phyloP scores from a whole-genome alignment of 2,113 vertebrate species.

The Daphoenositta chrysoptera region DNA sequence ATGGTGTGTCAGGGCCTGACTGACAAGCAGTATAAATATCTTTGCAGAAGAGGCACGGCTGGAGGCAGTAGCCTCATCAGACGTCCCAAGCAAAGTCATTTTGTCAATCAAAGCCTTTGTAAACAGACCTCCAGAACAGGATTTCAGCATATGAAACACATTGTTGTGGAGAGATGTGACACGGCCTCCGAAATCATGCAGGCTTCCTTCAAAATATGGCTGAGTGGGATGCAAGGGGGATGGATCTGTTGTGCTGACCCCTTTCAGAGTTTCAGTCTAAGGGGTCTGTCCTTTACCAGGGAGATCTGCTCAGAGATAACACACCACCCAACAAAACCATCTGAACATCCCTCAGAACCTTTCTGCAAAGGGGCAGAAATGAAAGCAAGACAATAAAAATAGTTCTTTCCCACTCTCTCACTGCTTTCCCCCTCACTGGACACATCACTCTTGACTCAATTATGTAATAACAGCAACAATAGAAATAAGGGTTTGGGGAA shows the following conservation, averaged over 20 bases:
- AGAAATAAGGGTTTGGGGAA: not conserved
- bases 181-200: not conserved
- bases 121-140: not conserved
- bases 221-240: not conserved
- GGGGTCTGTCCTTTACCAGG: not conserved
- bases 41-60: not conserved
- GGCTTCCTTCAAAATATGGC: not conserved
- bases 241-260: not conserved
- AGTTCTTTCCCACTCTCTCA: not conserved
- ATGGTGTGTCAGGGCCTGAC: not conserved
- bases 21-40: not conserved
- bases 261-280: not conserved
- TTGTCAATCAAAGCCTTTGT: slow-evolving; percentile 14
- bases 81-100: not conserved
- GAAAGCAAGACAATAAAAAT: not conserved
- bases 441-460: not conserved
- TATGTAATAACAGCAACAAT: not conserved
- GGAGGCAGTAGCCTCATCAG: not conserved
- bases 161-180: not conserved
- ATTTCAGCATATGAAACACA: not conserved
- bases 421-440: not conserved
- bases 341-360: not conserved
- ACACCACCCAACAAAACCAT: not conserved
- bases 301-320: not conserved
- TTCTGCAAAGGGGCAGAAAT: not conserved